Conservation (phyloP, 2,113 vertebrate genomes). For the Tichodroma muraria region DNA sequence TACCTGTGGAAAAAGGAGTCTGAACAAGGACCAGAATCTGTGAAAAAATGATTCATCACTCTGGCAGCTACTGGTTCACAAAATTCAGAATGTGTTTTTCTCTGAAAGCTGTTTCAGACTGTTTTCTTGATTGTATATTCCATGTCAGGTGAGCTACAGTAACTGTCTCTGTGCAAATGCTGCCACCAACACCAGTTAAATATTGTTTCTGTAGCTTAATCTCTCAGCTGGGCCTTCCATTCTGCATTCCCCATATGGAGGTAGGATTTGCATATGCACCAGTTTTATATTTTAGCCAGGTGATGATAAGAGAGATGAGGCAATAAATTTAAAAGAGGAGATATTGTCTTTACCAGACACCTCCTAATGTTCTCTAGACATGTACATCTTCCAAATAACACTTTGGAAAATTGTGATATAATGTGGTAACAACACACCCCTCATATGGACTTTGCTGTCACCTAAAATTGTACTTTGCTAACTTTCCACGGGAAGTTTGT, state of each 20-base stretch:
- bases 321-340: not conserved
- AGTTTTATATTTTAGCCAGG: not conserved
- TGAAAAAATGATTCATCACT: not conserved
- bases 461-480: not conserved
- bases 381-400: not conserved
- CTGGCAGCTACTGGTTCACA: not conserved
- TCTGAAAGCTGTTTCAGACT: not conserved
- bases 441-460: not conserved
- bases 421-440: not conserved
- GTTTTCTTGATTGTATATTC: not conserved
- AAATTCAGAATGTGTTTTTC: not conserved
- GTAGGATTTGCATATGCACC: not conserved
- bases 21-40: not conserved
- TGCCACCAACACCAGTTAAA: not conserved
- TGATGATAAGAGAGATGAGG: not conserved
- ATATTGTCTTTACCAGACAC: not conserved
- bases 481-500: not conserved
- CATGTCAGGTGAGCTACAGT: not conserved
- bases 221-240: not conserved
- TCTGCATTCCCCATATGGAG: not conserved
- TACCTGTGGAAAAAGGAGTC: not conserved
- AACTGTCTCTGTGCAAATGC: not conserved
- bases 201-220: not conserved
- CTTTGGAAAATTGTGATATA: not conserved
- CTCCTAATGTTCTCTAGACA: not conserved